phyloP scores from a whole-genome alignment of 2,113 vertebrate species.

The Rattus norvegicus region GRCr8 NC_086029.1:39268501-39269000 shows the following conservation, averaged over 20 bases:
- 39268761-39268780: not conserved
- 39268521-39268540: constrained; percentile 12
- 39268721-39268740: not conserved
- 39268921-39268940: not conserved
- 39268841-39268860: not conserved
- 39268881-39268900: not conserved
- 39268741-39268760: not conserved
- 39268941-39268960: not conserved
- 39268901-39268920: not conserved
- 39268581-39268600: not conserved
- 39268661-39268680: not conserved
- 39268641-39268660: not conserved
- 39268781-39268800: not conserved
- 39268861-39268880: not conserved
- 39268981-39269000: not conserved
- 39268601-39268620: constrained; percentile 8
- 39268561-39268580: not conserved
- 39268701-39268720: fast-evolving
- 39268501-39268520: not conserved
- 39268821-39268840: not conserved
- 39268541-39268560: not conserved
- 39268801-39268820: not conserved
- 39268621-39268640: not conserved
- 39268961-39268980: not conserved
- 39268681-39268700: not conserved